A percentile compares a stretch with the other conserved stretches of the same genome.
Conservation (phyloP, 1,140 invertebrate genomes). For the Megalopta genalis region DNA sequence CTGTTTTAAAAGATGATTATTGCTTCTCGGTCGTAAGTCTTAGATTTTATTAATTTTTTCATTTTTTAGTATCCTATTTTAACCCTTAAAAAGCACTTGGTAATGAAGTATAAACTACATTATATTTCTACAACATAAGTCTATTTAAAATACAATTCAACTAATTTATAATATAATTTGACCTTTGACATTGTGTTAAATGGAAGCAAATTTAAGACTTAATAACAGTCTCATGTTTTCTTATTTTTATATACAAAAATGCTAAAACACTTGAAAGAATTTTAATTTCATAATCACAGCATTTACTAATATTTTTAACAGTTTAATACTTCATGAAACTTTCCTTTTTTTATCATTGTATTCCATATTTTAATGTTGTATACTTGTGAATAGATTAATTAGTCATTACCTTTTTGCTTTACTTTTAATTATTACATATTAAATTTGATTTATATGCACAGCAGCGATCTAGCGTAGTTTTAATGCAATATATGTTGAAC, state of each 20-base stretch:
- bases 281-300: slow-evolving; percentile 43
- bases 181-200: slow-evolving; percentile 7
- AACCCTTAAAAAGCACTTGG: not conserved
- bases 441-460: slow-evolving; percentile 27
- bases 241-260: slow-evolving; percentile 29
- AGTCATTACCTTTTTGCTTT: slow-evolving; percentile 9
- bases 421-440: slow-evolving; percentile 15
- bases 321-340: slow-evolving; percentile 6
- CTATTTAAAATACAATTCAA: slow-evolving; percentile 1
- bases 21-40: not conserved
- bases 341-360: not conserved
- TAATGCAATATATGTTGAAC: slow-evolving; percentile 14
- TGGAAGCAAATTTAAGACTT: slow-evolving; percentile 16
- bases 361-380: not conserved
- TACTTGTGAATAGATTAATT: slow-evolving; percentile 16
- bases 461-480: slow-evolving; percentile 15
- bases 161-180: slow-evolving; percentile 20
- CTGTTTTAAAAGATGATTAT: not conserved
- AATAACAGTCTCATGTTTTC: slow-evolving; percentile 18
- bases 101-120: not conserved
- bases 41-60: slow-evolving; percentile 2
- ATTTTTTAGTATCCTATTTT: slow-evolving; percentile 1
- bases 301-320: slow-evolving; percentile 29
- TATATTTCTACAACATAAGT: not conserved
- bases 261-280: slow-evolving; percentile 22